Evolutionary conservation across 1,140 invertebrate genomes (phyloP).

Genomic region (Listronotus bonariensis): DNA sequence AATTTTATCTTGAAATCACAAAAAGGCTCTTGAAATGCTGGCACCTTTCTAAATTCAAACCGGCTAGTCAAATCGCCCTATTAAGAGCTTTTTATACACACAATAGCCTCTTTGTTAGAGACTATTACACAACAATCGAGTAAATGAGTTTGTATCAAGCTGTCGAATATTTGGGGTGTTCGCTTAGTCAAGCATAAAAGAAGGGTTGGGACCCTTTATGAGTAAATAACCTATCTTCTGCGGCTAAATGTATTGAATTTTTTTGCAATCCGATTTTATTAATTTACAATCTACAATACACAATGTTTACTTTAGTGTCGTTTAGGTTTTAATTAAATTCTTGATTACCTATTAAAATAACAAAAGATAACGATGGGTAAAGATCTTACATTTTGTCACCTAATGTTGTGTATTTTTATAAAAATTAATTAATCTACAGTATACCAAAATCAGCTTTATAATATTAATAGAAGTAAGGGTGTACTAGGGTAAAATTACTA

Average conservation of each 20-base stretch:
- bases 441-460: no score
- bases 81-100: conserved; percentile 37
- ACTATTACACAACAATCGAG: conserved; percentile 48
- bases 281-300: no score
- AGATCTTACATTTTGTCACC: no score
- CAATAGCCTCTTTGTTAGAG: conserved; percentile 44
- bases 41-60: conserved; percentile 45
- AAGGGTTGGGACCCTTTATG: conserved; percentile 27
- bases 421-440: no score
- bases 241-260: conserved; percentile 14
- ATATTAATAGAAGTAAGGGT: no score
- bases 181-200: conserved; percentile 42
- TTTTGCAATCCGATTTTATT: no score
- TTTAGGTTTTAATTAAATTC: no score
- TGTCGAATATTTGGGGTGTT: conserved; percentile 42
- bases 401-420: no score
- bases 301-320: no score
- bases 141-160: conserved; percentile 47
- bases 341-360: no score
- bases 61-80: conserved; percentile 44
- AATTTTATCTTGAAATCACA: conserved; percentile 17
- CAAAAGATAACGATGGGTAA: no score
- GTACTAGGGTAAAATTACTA: no score
- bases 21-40: conserved; percentile 41
- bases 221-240: conserved; percentile 19